phyloP scores from a whole-genome alignment of 1,140 invertebrate genomes.

The Linepithema humile region DNA sequence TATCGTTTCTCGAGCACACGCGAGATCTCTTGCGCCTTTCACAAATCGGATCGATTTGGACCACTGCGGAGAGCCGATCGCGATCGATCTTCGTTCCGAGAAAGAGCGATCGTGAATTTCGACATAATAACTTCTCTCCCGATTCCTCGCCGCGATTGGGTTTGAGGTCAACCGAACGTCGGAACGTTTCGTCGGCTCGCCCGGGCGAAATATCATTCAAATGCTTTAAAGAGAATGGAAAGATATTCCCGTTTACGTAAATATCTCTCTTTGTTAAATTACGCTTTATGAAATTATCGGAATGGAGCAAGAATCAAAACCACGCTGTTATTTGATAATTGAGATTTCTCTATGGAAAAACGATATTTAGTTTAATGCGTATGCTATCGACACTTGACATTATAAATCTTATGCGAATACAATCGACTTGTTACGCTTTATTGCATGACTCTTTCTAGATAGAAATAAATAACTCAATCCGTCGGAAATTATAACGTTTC shows the following conservation, averaged over 20 bases:
- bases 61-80: not conserved
- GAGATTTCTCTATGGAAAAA: not conserved
- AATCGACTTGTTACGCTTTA: not conserved
- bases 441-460: not conserved
- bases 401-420: not conserved
- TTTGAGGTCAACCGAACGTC: slow-evolving; percentile 33
- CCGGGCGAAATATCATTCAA: slow-evolving; percentile 31
- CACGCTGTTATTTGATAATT: not conserved
- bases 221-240: slow-evolving; percentile 22
- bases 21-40: no score
- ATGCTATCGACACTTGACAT: not conserved
- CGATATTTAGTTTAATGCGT: not conserved
- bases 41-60: not conserved
- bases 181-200: slow-evolving; percentile 6
- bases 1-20: slow-evolving; percentile 64
- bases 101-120: slow-evolving; percentile 56
- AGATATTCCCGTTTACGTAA: slow-evolving; percentile 5
- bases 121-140: slow-evolving; percentile 44
- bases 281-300: not conserved
- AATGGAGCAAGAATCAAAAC: not conserved
- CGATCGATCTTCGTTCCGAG: not conserved
- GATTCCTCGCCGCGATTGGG: slow-evolving; percentile 25
- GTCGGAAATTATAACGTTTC: not conserved
- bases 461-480: not conserved
- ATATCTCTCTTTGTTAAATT: slow-evolving; percentile 8